Evolutionary conservation across 2,113 vertebrate genomes (phyloP), one percentile per base, ranked within the genome.

Genomic region (Leptobrachium ailaonicum): DNA sequence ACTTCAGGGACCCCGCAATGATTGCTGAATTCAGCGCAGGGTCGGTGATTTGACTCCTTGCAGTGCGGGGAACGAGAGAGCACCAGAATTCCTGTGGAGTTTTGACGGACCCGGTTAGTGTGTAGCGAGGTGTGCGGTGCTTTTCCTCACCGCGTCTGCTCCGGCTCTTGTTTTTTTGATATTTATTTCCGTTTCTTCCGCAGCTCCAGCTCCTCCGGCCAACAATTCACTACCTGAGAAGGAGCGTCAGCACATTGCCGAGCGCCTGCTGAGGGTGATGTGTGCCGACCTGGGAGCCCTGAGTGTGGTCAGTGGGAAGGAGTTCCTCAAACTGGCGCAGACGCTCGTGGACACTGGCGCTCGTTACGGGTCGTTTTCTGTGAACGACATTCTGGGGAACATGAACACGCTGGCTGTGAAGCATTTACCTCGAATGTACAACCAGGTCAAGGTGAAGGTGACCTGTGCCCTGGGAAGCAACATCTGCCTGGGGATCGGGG

Each of bases 361-460:
- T 75, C 96, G 97, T 80, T 97, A 99, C 0, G 98, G 98, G 0
- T 95, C 97, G 84, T 99, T 97, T 88, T 96, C 97, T 0, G 96
- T 96, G 85, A 95, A 95, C 0, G 97, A 99, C 11, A 94, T 96
- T 79, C 91, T 99, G 3, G 98, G 97, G 75, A 97, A 98, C 85
- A 96, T 98, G 92, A 96, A 95, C 88, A 94, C 95, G 0, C 90
- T 99, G 88, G 98, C 98, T 0, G 90, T 99, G 82, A 96, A 97
- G 82, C 97, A 99, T 87, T 89, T 99, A 85, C 96, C 97, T 0
- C 95, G 97, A 82, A 98, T 98, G 96, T 99, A 99, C 92, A 99
- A 99, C 93, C 98, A 99, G 86, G 96, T 98, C 83, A 99, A 99
- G 87, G 98, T 99, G 75, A 99, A 99, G 82, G 97, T 99, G 85